These are phyloP conservation scores for Aphodius granarius DNA, from an alignment of 2,888 invertebrate species.

Conservation along the genomic window DNA sequence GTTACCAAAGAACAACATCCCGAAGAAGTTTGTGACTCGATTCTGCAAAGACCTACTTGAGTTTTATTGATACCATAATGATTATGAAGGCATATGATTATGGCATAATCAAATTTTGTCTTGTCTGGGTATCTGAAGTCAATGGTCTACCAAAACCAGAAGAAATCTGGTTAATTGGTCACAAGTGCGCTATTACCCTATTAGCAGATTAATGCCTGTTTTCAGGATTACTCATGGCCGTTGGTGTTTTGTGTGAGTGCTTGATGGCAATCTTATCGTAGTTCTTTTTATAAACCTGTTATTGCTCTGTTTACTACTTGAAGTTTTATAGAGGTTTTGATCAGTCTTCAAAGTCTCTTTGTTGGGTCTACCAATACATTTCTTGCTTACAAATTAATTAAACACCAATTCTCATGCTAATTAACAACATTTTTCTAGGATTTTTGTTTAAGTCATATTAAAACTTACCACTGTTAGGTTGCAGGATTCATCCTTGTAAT, in stretches of 20 bases:
- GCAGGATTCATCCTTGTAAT: constrained; percentile 35
- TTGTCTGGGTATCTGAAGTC: neutral
- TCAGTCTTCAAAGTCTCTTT: neutral
- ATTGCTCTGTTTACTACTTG: neutral
- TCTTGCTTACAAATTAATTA: too few species aligned
- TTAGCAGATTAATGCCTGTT: neutral
- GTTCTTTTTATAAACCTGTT: neutral
- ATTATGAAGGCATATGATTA: too few species aligned
- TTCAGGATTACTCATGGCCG: neutral
- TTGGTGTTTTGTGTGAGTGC: neutral
- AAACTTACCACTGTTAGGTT: constrained; percentile 43
- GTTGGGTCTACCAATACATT: too few species aligned
- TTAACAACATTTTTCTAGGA: too few species aligned
- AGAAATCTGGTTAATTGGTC: neutral
- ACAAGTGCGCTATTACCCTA: neutral
- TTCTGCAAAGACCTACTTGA: neutral
- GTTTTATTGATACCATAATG: neutral
- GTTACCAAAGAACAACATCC: neutral
- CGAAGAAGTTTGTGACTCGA: neutral
- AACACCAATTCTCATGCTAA: too few species aligned
- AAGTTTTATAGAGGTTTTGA: neutral
- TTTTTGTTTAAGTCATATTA: too few species aligned
- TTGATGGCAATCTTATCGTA: neutral
- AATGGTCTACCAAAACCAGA: neutral
- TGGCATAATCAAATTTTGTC: too few species aligned